These are phyloP conservation scores for Ecliptopera silaceata DNA, from an alignment of 2,888 invertebrate genomes.

Conservation along the genomic window DNA sequence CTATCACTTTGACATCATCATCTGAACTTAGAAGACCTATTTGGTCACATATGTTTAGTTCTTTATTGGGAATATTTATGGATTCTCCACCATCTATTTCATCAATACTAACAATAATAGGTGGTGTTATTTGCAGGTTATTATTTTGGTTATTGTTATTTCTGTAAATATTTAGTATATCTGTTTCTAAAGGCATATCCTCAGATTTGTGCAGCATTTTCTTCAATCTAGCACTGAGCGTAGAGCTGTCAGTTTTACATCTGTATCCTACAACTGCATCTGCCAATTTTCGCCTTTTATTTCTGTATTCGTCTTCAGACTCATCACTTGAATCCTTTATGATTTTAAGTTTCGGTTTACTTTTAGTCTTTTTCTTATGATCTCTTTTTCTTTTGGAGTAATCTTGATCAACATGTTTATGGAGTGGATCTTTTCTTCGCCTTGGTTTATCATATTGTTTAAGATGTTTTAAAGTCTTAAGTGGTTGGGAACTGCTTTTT, in stretches of 20 bases:
- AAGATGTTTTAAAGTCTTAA: conserved; percentile 45
- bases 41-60: conserved; percentile 4
- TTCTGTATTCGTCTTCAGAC: conserved; percentile 72
- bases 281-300: conserved; percentile 76
- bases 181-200: conserved; percentile 27
- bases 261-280: conserved; percentile 78
- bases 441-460: conserved; percentile 54
- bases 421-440: conserved; percentile 48
- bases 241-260: conserved; percentile 60
- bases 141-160: conserved; percentile 18
- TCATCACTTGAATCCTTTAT: conserved; percentile 68
- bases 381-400: conserved; percentile 46
- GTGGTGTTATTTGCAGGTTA: conserved; percentile 15
- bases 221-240: conserved; percentile 67
- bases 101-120: conserved; percentile 21
- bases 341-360: conserved; percentile 49
- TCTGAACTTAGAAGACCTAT: conserved; percentile 32
- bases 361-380: conserved; percentile 55
- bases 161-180: conserved; percentile 3
- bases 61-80: conserved; percentile 11
- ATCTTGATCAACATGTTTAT: conserved; percentile 32
- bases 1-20: conserved; percentile 29
- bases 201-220: conserved; percentile 64
- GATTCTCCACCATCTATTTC: conserved; percentile 18
- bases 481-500: conserved; percentile 31